Evolutionary conservation across 1,140 invertebrate species (phyloP).

Genomic region (Platyura marginata): DNA sequence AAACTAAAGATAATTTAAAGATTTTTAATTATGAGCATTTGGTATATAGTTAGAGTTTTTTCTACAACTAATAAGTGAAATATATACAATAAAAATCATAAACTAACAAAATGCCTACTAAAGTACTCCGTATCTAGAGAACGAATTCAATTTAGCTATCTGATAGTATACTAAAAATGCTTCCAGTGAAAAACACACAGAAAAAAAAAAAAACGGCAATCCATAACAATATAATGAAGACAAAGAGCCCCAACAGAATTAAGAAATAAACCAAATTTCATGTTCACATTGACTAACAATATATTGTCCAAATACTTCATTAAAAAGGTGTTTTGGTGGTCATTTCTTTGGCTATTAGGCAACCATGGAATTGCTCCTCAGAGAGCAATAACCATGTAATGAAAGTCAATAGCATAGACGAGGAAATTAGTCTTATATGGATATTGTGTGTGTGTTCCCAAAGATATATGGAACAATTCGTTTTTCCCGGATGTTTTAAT

Average conservation of each 20-base stretch:
- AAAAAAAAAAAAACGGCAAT: background rate
- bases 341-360: slow-evolving; percentile 46
- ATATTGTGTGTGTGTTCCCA: background rate
- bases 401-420: slow-evolving; percentile 2
- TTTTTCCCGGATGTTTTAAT: background rate
- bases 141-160: no score
- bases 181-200: no score
- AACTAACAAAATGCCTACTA: no score
- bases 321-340: slow-evolving; percentile 49
- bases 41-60: no score
- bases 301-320: slow-evolving; percentile 41
- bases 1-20: no score
- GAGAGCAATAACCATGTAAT: slow-evolving; percentile 16
- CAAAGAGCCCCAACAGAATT: background rate
- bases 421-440: slow-evolving; percentile 1
- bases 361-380: slow-evolving; percentile 38
- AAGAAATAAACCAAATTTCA: background rate
- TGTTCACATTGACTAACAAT: background rate
- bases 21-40: no score
- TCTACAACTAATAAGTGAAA: no score
- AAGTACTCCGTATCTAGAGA: no score
- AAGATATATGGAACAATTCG: background rate
- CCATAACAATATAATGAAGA: background rate
- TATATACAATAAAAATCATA: no score
- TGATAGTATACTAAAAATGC: no score